Conservation (phyloP, 2,888 invertebrate species). For the Antheraea yamamai region DNA sequence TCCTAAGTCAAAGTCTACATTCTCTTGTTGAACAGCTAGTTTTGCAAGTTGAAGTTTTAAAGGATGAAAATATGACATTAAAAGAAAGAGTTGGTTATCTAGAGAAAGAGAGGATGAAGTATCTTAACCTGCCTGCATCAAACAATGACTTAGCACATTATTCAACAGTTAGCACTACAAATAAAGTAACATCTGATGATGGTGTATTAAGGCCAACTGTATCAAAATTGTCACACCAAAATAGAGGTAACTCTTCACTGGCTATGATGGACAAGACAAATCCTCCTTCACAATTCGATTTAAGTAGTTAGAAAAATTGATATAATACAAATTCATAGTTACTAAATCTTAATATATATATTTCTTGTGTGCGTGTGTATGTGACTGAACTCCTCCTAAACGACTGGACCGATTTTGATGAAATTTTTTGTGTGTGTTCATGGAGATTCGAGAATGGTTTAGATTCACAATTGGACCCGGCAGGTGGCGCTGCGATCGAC, state of each 20-base stretch:
- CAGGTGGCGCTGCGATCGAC: too few species aligned
- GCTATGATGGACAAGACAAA: constrained; percentile 38
- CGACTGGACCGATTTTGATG: too few species aligned
- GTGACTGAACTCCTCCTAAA: too few species aligned
- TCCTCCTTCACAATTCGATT: constrained; percentile 60
- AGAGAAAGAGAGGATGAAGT: constrained; percentile 79
- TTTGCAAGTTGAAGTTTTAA: constrained; percentile 84
- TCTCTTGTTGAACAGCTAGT: constrained; percentile 81
- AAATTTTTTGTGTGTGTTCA: too few species aligned
- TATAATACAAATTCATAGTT: constrained; percentile 17
- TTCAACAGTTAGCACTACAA: constrained; percentile 35
- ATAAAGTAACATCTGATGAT: constrained; percentile 40
- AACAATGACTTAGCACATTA: constrained; percentile 48
- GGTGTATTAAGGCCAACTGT: constrained; percentile 29
- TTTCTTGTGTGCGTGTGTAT: too few species aligned
- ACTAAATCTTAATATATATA: not conserved
- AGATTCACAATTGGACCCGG: too few species aligned
- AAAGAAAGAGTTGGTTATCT: constrained; percentile 81
- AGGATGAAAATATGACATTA: constrained; percentile 83
- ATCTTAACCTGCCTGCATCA: constrained; percentile 59
- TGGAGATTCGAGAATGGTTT: too few species aligned
- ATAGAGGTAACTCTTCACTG: constrained; percentile 36
- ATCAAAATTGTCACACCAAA: constrained; percentile 31
- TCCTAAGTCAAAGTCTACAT: constrained; percentile 83
- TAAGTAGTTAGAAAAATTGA: constrained; percentile 60